phyloP scores from a whole-genome alignment of 2,113 vertebrate species.

The Perognathus longimembris region DNA sequence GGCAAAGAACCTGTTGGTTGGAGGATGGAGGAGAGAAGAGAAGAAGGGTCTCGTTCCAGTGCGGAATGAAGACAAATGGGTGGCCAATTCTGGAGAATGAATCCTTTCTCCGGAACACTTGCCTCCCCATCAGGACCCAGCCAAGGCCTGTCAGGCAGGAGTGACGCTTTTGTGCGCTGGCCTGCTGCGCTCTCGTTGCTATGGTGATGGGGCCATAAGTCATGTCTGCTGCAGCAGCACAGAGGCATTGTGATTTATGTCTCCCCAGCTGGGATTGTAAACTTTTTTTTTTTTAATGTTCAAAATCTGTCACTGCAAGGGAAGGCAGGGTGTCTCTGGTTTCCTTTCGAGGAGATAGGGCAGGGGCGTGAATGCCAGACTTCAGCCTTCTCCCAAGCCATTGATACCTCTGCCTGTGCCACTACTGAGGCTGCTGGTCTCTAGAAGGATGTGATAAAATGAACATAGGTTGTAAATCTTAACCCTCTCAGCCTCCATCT shows the following conservation, averaged over 20 bases:
- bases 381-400: background rate
- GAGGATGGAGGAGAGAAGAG: conserved; percentile 58
- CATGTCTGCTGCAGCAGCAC: conserved; percentile 84
- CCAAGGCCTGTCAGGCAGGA: conserved; percentile 82
- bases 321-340: conserved; percentile 22
- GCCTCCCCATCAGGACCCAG: conserved; percentile 84
- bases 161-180: conserved; percentile 84
- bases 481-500: background rate
- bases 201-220: conserved; percentile 87
- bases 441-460: background rate
- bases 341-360: background rate
- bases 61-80: conserved; percentile 86
- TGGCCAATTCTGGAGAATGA: conserved; percentile 80
- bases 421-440: background rate
- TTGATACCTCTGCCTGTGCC: background rate
- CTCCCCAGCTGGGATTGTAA: conserved; percentile 80
- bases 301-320: conserved; percentile 63
- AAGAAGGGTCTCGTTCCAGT: conserved; percentile 70
- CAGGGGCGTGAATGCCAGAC: background rate
- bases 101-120: conserved; percentile 81
- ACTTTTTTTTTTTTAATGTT: conserved; percentile 81
- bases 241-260: conserved; percentile 82
- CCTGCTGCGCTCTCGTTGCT: conserved; percentile 79
- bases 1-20: conserved; percentile 58
- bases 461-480: background rate